Conservation (phyloP, 2,797 vertebrate genomes). For the Trachurus trachurus region DNA sequence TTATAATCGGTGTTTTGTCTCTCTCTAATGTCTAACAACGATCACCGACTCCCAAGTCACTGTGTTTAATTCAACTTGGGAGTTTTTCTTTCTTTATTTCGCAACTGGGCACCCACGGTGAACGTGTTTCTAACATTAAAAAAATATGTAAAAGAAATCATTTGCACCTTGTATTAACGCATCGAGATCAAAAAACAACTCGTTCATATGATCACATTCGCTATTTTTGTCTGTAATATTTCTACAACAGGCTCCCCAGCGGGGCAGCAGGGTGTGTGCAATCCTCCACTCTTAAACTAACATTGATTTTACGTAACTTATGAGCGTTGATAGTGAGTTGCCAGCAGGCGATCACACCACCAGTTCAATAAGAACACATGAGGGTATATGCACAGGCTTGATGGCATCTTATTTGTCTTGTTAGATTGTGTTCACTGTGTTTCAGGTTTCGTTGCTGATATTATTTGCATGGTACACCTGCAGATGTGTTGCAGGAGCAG, state of each 20-base stretch:
- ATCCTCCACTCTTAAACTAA: background rate
- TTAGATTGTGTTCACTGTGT: background rate
- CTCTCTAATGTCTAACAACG: background rate
- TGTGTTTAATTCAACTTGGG: background rate
- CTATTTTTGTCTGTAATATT: background rate
- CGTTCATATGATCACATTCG: background rate
- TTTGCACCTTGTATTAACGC: background rate
- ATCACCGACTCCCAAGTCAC: background rate
- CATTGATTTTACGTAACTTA: background rate
- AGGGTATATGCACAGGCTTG: too few relatives aligned
- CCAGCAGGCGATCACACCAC: background rate
- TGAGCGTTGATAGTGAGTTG: too few relatives aligned
- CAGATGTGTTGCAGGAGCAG: conserved; percentile 3
- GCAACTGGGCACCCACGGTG: background rate
- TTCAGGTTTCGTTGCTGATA: background rate
- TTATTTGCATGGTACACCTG: conserved; percentile 24
- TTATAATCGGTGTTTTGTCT: too few relatives aligned
- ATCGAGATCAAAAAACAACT: background rate
- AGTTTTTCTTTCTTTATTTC: background rate
- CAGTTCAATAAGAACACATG: too few relatives aligned
- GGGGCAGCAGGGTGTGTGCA: conserved; percentile 17
- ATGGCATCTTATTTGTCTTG: too few relatives aligned
- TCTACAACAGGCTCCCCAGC: background rate
- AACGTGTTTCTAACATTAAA: background rate
- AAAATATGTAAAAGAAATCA: too few relatives aligned